Evolutionary conservation across 2,888 invertebrate genomes (phyloP), one percentile per base, ranked within the genome.

Genomic region (Epinotia ramella): DNA sequence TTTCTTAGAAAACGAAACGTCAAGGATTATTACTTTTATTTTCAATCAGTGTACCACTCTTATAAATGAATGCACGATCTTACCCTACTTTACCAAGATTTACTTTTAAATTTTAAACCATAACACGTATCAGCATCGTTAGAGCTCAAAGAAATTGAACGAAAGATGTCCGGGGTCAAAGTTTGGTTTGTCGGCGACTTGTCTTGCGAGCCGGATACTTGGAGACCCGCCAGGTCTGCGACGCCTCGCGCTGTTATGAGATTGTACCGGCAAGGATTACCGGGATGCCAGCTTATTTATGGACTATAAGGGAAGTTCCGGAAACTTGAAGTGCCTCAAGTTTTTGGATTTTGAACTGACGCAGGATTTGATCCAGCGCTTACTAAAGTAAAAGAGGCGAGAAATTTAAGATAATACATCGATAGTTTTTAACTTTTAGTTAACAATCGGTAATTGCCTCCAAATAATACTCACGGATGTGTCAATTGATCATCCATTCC

Each of bases 121-220:
- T 24, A 66, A 44, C 74, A 66, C 76, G 76, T 72, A 62, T 46
- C 56, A n/a, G 71, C 71, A 62, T 76, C 71, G 60, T 75, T 75
- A 72, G 56, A 33, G 53, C 62, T 46, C 33, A 56, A 72, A 64
- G 62, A 68, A 70, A 65, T 20, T 72, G 76, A 76, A 63, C 67
- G 71, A 57, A 76, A 67, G 72, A 67, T 72, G 67, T 62, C 49
- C 67, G 76, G 28, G 71, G 76, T 76, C 72, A 67, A 72, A 76
- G 76, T 76, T 76, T 60, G 72, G 76, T 67, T 76, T 76, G 76
- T 40, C 71, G 76, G 62, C 72, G 72, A 71, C 76, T 72, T 67
- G 76, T 76, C 71, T 72, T 67, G 44, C 24, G 63, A 72, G 57
- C 67, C 56, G 76, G 76, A 67, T 66, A 57, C 62, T 57, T 53